Evolutionary conservation across 2,888 invertebrate species (phyloP).

Genomic region (Watsonalla binaria): DNA sequence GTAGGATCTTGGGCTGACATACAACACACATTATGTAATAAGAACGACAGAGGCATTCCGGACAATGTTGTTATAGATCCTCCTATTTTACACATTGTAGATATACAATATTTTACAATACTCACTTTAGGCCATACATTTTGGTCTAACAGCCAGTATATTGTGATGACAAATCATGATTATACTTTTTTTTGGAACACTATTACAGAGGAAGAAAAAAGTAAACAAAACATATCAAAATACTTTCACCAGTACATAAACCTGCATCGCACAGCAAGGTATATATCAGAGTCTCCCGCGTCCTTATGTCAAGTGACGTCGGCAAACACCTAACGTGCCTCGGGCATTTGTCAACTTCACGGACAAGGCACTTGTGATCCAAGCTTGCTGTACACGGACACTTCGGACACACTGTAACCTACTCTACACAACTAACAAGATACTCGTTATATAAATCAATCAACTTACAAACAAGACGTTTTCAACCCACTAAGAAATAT

Average conservation of each 20-base stretch:
- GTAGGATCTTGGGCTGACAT: slow-evolving; percentile 5
- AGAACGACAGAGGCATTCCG: too few relatives aligned
- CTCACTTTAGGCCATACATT: too few relatives aligned
- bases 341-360: slow-evolving; percentile 64
- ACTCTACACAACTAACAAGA: slow-evolving; percentile 19
- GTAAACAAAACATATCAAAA: slow-evolving; percentile 9
- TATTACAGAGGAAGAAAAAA: background rate
- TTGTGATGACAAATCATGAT: too few relatives aligned
- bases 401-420: slow-evolving; percentile 29
- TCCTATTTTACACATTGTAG: too few relatives aligned
- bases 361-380: slow-evolving; percentile 38
- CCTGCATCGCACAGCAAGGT: slow-evolving; percentile 13
- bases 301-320: slow-evolving; percentile 42
- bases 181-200: too few relatives aligned
- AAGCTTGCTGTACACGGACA: slow-evolving; percentile 15
- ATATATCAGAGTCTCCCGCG: slow-evolving; percentile 26
- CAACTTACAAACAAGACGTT: slow-evolving; percentile 14
- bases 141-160: too few relatives aligned
- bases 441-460: slow-evolving; percentile 23
- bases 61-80: too few relatives aligned
- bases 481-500: slow-evolving; percentile 11
- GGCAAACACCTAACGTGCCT: slow-evolving; percentile 48
- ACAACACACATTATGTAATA: background rate
- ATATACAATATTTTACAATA: too few relatives aligned
- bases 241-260: slow-evolving; percentile 8